Conservation (phyloP, 2,888 invertebrate species). For the Timema podura region DNA sequence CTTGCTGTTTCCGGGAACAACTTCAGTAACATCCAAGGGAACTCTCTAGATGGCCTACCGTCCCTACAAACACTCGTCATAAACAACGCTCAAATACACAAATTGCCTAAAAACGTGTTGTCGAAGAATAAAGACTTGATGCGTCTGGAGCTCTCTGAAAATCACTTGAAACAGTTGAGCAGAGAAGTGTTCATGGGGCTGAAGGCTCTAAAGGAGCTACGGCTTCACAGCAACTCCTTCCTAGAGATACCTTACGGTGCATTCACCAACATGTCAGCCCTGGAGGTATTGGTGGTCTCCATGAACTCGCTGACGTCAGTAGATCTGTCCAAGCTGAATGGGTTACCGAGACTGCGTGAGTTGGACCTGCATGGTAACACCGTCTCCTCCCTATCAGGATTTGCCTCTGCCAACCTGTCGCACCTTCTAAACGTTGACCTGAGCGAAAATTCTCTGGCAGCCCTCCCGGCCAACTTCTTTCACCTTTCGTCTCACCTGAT, state of each 20-base stretch:
- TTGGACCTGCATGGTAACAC: conserved; percentile 51
- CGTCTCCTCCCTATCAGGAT: conserved; percentile 64
- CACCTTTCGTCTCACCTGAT: conserved; percentile 66
- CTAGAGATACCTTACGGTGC: conserved; percentile 75
- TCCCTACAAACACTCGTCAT: conserved; percentile 70
- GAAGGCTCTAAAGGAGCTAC: conserved; percentile 71
- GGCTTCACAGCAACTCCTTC: conserved; percentile 68
- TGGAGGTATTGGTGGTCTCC: conserved; percentile 50
- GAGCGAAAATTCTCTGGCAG: conserved; percentile 68
- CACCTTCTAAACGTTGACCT: conserved; percentile 70
- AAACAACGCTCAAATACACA: conserved; percentile 63
- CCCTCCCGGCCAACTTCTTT: conserved; percentile 77
- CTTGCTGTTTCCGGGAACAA: conserved; percentile 74
- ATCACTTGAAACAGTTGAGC: conserved; percentile 62
- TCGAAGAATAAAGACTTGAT: conserved; percentile 72
- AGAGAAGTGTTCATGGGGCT: conserved; percentile 69
- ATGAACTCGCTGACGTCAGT: conserved; percentile 49
- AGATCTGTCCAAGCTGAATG: conserved; percentile 73
- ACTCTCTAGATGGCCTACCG: conserved; percentile 71
- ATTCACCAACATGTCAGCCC: conserved; percentile 66
- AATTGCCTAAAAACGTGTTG: conserved; percentile 67
- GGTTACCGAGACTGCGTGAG: conserved; percentile 67
- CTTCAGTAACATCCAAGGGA: conserved; percentile 64
- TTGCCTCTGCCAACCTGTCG: conserved; percentile 69
- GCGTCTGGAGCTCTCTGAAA: conserved; percentile 68